Conservation (phyloP, 1,140 invertebrate species). For the Aphaenogaster floridana region DNA sequence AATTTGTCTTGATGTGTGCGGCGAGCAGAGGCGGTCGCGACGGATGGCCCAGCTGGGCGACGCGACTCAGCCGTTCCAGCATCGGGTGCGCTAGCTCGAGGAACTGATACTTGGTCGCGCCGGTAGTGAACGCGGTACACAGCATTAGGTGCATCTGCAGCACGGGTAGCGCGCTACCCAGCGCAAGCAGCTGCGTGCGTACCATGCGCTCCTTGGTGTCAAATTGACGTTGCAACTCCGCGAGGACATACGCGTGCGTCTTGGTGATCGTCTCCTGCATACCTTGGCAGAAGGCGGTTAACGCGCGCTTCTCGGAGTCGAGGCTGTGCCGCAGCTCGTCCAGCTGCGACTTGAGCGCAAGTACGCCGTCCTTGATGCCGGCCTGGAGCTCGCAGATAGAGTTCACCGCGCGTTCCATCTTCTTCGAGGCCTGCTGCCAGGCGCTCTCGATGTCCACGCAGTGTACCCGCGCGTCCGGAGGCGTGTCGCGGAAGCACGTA, state of each 20-base stretch:
- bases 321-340: conserved; percentile 90
- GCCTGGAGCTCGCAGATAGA: conserved; percentile 89
- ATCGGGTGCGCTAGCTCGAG: conserved; percentile 90
- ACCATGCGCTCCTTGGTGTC: conserved; percentile 90
- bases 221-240: conserved; percentile 90
- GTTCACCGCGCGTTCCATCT: conserved; percentile 88
- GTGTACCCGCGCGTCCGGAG: conserved; percentile 89
- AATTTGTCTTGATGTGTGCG: conserved; percentile 88
- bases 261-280: conserved; percentile 90
- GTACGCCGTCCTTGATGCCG: conserved; percentile 89
- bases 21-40: conserved; percentile 86
- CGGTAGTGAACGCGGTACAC: conserved; percentile 90
- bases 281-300: conserved; percentile 90
- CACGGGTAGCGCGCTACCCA: conserved; percentile 89
- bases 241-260: conserved; percentile 89
- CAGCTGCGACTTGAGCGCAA: conserved; percentile 89
- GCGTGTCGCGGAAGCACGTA: conserved; percentile 90
- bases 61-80: conserved; percentile 89
- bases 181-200: conserved; percentile 87
- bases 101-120: conserved; percentile 91
- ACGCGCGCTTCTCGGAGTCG: conserved; percentile 89
- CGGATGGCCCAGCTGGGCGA: conserved; percentile 90
- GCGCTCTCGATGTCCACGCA: conserved; percentile 92
- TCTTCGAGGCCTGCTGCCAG: conserved; percentile 90
- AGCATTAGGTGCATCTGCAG: conserved; percentile 90